Conservation (phyloP, 2,113 vertebrate genomes). For the Chrysochloris asiatica region DNA sequence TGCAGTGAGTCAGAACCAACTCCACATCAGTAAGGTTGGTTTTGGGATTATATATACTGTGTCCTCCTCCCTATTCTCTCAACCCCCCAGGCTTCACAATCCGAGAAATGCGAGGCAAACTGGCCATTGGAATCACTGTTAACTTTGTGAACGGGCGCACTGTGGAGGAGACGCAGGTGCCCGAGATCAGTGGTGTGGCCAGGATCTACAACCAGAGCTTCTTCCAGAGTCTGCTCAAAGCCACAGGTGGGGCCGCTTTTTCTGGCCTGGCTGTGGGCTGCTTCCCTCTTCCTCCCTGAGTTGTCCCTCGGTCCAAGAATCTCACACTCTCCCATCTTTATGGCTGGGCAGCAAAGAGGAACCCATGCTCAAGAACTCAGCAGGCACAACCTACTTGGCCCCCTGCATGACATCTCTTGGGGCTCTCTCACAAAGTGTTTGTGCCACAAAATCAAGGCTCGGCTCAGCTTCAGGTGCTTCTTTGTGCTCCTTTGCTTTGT, state of each 20-base stretch:
- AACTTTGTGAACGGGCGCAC: conserved; percentile 93
- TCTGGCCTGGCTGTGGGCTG: background rate
- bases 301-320: background rate
- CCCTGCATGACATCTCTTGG: background rate
- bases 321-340: background rate
- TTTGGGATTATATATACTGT: background rate
- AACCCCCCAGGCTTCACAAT: conserved; percentile 90
- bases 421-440: background rate
- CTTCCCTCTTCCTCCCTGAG: background rate
- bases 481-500: background rate
- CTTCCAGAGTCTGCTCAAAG: conserved; percentile 92
- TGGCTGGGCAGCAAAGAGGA: background rate
- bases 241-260: conserved; percentile 86
- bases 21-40: background rate
- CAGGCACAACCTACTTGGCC: background rate
- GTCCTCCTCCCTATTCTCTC: background rate
- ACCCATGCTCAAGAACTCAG: background rate
- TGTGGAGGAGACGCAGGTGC: conserved; percentile 89
- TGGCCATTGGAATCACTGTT: conserved; percentile 96
- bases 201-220: conserved; percentile 98
- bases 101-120: conserved; percentile 92
- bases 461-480: background rate
- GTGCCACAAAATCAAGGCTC: background rate
- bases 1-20: background rate
- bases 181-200: conserved; percentile 95